phyloP scores from a whole-genome alignment of 2,888 invertebrate genomes.

The Ditula angustiorana region DNA sequence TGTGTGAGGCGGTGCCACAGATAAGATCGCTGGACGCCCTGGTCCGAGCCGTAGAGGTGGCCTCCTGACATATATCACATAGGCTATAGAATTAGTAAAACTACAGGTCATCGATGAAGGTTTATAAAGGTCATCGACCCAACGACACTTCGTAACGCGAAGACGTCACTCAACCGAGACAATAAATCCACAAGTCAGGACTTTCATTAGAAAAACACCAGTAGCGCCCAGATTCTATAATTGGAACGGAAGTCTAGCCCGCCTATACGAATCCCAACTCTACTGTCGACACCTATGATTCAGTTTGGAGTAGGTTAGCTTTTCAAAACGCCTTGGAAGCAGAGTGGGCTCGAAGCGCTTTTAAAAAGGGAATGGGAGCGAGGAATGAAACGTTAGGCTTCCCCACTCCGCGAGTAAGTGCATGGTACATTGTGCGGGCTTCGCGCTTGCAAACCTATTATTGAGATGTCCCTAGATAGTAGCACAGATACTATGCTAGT shows the following conservation, averaged over 20 bases:
- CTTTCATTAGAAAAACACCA: slow-evolving; percentile 64
- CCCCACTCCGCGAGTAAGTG: slow-evolving; percentile 41
- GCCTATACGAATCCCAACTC: slow-evolving; percentile 45
- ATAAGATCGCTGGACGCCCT: too few relatives aligned
- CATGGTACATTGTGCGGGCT: slow-evolving; percentile 38
- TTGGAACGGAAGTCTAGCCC: slow-evolving; percentile 51
- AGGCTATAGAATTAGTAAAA: too few relatives aligned
- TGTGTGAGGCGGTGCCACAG: too few relatives aligned
- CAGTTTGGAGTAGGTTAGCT: slow-evolving; percentile 49
- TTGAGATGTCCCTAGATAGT: neutral
- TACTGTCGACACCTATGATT: slow-evolving; percentile 45
- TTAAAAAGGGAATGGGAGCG: slow-evolving; percentile 63
- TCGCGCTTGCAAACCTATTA: slow-evolving; percentile 9
- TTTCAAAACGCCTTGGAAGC: slow-evolving; percentile 64
- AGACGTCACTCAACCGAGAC: slow-evolving; percentile 50
- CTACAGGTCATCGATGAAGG: too few relatives aligned
- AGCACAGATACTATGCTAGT: too few relatives aligned
- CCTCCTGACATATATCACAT: too few relatives aligned
- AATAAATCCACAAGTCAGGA: slow-evolving; percentile 48
- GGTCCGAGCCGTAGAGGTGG: too few relatives aligned
- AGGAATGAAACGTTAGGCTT: slow-evolving; percentile 55
- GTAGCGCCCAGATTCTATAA: slow-evolving; percentile 53
- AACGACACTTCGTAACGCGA: slow-evolving; percentile 43
- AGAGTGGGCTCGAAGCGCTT: slow-evolving; percentile 59
- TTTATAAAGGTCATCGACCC: slow-evolving; percentile 51